Base-by-base conservation (phyloP, 2,888 invertebrate genomes). In the Eupithecia abbreviata region DNA sequence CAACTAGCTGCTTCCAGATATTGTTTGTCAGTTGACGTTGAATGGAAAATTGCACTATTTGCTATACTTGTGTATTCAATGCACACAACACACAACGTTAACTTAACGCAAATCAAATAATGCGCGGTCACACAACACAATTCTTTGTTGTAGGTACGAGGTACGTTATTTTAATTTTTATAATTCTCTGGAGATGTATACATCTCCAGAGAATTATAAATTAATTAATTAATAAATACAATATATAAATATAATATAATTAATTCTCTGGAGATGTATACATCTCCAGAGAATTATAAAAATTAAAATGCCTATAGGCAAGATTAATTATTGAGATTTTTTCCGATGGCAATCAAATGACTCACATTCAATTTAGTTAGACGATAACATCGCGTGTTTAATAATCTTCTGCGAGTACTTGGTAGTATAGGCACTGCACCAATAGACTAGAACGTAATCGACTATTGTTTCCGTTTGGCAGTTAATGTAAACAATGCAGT, bases 1-100 rank as follows among this genome's bases (percentile, higher is more conserved):
- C 70, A 73, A 69, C 55, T 65, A 71, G 58, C 69, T 65, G 72
- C 76, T 77, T 71, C 67, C 67, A 73, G 66, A 76, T 75, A 68
- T 45, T 72, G 65, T 76, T 65, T 51, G 58, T 42, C 47, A 72
- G 58, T 68, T 72, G 6, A 67, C 30, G 55, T 72, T 47, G 49
- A 13, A 49, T 70, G 72, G 75, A 72, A 69, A 72, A 72, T 72
- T 73, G 76, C 66, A 42, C 72, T 30, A 45, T 66, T 70, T 77
- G 58, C 30, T 30, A 72, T 65, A 67, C 45, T 42, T 10, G 45
- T 68, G n/a, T 42, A 45, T 45, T 30, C n/a, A n/a, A 15, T 45
- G 47, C 45, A 77, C 49, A 65, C 47, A 65, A 73, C 45, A 77
- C 49, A 65, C 47, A 65, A 73, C 51, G 18, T 10, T 62, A 74